Base-by-base conservation (phyloP, 2,797 vertebrate species). In the Pseudomugil tenellus region DNA sequence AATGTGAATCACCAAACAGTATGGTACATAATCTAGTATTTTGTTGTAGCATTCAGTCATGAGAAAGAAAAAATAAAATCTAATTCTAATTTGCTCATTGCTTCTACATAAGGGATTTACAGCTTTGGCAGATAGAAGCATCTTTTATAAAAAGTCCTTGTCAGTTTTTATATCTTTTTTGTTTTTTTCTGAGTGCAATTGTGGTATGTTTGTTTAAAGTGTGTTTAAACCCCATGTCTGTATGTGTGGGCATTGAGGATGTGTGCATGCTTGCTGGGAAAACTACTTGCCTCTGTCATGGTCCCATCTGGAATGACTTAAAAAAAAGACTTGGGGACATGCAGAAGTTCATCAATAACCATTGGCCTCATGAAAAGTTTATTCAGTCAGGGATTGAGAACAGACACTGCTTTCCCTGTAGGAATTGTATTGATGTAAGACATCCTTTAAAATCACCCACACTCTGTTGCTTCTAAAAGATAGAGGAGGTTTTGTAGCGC, bases 311-410 rank as follows among this genome's bases (percentile, higher is more conserved):
- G 79, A 56, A 57, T 49, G 39, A 60, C 75, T 72, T 80, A 52
- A 81, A 17, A 39, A 81, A 80, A 73, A n/a, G 41, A 76, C 51
- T 48, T 71, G 34, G 62, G 72, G 57, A 77, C 63, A 76, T 54
- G 54, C 60, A 80, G 58, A 23, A 63, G 54, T 79, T 85, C 58
- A 80, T 87, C 83, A 86, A 81, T 81, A 85, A 77, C 67, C 55
- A 72, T 67, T 66, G 74, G 74, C 74, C 76, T 84, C 77, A 79
- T 86, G 51, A 87, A 87, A 86, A 71, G 41, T 79, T 69, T 67
- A 88, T 85, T 81, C 26, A 67, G 70, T 80, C 68, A 77, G 69
- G 57, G 67, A 66, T 80, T 51, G 43, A 81, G 74, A 81, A 77
- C 72, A 84, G 73, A 82, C 60, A 67, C 13, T 39, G 34, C 60